Conservation (phyloP, 1,140 invertebrate genomes). For the Drepana arcuata region DNA sequence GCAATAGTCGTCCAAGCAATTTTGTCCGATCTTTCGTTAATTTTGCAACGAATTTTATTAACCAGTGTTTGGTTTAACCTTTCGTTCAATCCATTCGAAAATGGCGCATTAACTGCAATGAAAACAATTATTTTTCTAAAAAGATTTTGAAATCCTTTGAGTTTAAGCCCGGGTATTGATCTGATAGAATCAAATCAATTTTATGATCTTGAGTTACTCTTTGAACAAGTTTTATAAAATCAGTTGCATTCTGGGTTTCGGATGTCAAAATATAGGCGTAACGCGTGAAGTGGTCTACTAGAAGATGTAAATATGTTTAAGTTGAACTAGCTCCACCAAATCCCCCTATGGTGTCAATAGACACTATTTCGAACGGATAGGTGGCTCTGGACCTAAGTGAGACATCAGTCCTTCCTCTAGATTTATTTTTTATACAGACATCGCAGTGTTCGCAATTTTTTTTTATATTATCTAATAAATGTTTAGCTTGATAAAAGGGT, state of each 20-base stretch:
- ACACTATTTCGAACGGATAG: slow-evolving; percentile 1
- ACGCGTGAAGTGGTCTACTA: not conserved
- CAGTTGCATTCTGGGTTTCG: slow-evolving; percentile 6
- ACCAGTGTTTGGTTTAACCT: too few species aligned
- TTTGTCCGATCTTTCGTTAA: slow-evolving; percentile 5
- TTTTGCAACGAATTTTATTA: slow-evolving; percentile 8
- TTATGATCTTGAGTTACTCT: slow-evolving; percentile 2
- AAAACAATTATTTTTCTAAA: slow-evolving; percentile 5
- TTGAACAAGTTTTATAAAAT: slow-evolving; percentile 7
- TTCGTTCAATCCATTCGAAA: too few species aligned
- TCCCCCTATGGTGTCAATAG: slow-evolving; percentile 3
- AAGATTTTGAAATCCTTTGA: slow-evolving; percentile 10
- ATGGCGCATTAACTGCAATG: slow-evolving; percentile 7
- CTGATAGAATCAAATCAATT: slow-evolving; percentile 7
- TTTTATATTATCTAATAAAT: slow-evolving; percentile 5
- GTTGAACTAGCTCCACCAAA: slow-evolving; percentile 5
- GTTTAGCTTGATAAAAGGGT: slow-evolving; percentile 6
- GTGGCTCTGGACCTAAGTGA: slow-evolving; percentile 5
- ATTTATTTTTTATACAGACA: slow-evolving; percentile 12
- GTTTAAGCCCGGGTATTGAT: slow-evolving; percentile 14
- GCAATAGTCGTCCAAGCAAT: slow-evolving; percentile 4
- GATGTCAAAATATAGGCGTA: slow-evolving; percentile 8
- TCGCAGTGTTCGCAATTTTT: slow-evolving; percentile 8
- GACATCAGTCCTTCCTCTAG: slow-evolving; percentile 5
- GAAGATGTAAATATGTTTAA: slow-evolving; percentile 6